Base-by-base conservation (phyloP, 2,113 vertebrate species). In the Oncorhynchus gorbuscha region DNA sequence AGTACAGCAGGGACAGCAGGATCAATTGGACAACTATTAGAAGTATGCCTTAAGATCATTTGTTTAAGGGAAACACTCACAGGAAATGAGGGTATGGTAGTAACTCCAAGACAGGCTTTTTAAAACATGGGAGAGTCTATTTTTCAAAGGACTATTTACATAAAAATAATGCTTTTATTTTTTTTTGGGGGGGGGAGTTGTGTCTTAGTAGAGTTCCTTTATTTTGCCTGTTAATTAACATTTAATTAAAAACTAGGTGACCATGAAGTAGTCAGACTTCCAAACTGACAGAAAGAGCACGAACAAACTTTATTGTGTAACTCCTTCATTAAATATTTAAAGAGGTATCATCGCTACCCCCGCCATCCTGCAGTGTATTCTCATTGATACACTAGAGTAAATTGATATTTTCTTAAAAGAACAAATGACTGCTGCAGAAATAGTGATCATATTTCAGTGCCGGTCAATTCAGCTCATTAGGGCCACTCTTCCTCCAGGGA, bases 181-280 rank as follows among this genome's bases (percentile, higher is more conserved):
- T 77, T 24, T 24, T 24, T 24, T n/a, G 79, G 87, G 77, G 84
- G 84, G 84, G 8, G 8, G 39, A 12, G 9, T 45, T 45, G 39
- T 9, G 39, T 45, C 39, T 90, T 89, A 86, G 86, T 84, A 86
- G 83, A 80, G 67, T 90, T 91, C 39, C 35, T 92, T 89, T 91
- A 93, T 93, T 92, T 92, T 90, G 89, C 39, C 39, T 12, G 9
- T 45, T 45, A 45, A 45, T 45, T 12, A 45, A 87, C 81, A 80
- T 84, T 80, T 85, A 90, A 90, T 88, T 88, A 93, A 93, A 92
- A 90, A 88, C 89, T 93, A 93, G 93, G 93, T 91, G 93, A 88
- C 83, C 90, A 77, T 91, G 89, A 91, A 91, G 86, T 89, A 91
- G 89, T 89, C 91, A 93, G 70, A 74, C 84, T 77, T 77, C 71